These are phyloP conservation scores for Vandiemenella viatica DNA, from an alignment of 2,888 invertebrate genomes.

Conservation along the genomic window DNA sequence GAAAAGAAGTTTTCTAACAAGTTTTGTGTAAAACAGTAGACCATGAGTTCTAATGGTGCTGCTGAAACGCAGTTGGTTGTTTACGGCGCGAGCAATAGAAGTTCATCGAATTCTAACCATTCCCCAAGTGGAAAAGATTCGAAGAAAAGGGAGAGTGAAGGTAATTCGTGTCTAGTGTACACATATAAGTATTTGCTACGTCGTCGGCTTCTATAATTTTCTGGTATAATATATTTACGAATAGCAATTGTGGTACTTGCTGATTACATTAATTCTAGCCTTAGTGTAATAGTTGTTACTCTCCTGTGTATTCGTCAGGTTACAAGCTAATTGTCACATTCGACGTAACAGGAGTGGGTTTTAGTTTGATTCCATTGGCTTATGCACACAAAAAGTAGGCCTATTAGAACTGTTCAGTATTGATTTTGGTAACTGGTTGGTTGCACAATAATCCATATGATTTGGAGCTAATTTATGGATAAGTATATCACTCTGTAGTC, in stretches of 20 bases:
- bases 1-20: background rate
- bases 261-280: background rate
- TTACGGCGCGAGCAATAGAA: background rate
- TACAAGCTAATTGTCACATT: too few relatives aligned
- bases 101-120: slow-evolving; percentile 10
- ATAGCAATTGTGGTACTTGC: background rate
- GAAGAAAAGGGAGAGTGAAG: slow-evolving; percentile 8
- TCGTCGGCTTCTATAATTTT: background rate
- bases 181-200: background rate
- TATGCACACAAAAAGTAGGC: too few relatives aligned
- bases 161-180: slow-evolving; percentile 1
- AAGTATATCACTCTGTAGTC: too few relatives aligned
- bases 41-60: background rate
- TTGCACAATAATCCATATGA: too few relatives aligned
- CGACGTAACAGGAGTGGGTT: too few relatives aligned
- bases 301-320: too few relatives aligned
- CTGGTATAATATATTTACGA: background rate
- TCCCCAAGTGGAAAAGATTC: slow-evolving; percentile 7
- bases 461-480: too few relatives aligned
- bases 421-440: too few relatives aligned
- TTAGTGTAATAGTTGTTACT: background rate
- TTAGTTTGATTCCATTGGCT: too few relatives aligned
- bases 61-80: background rate
- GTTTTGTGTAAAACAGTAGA: too few relatives aligned
- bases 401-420: too few relatives aligned